Evolutionary conservation across 2,113 vertebrate genomes (phyloP).

Genomic region (Paramormyrops kingsleyae): DNA sequence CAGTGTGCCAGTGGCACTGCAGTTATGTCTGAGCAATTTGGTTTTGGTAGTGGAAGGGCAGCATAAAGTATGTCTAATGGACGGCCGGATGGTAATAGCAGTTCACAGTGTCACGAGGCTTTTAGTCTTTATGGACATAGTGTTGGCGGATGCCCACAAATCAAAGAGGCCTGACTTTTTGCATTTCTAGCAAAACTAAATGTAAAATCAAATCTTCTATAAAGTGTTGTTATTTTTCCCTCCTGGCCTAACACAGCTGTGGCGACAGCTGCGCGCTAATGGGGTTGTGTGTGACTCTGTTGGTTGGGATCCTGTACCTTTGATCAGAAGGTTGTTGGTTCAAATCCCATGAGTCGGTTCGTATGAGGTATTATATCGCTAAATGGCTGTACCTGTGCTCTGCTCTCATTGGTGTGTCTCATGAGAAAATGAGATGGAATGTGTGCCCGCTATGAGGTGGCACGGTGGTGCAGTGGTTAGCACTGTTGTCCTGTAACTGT

Average conservation of each 20-base stretch:
- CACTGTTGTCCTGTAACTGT: background rate
- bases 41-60: background rate
- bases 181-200: background rate
- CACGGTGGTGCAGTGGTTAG: background rate
- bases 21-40: background rate
- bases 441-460: rapidly evolving
- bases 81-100: background rate
- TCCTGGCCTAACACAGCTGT: background rate
- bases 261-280: background rate
- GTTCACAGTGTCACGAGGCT: background rate
- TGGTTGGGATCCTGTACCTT: background rate
- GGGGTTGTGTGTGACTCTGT: background rate
- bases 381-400: background rate
- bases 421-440: background rate
- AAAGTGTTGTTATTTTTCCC: background rate
- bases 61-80: background rate
- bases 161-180: background rate
- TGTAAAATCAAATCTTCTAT: background rate
- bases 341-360: background rate
- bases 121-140: background rate
- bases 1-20: too few relatives aligned
- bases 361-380: background rate
- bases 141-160: background rate
- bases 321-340: background rate
- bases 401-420: background rate